A percentile compares a stretch with the other conserved stretches of the same genome.
phyloP scores from a whole-genome alignment of 2,888 invertebrate species.

The Cerastis leucographa region DNA sequence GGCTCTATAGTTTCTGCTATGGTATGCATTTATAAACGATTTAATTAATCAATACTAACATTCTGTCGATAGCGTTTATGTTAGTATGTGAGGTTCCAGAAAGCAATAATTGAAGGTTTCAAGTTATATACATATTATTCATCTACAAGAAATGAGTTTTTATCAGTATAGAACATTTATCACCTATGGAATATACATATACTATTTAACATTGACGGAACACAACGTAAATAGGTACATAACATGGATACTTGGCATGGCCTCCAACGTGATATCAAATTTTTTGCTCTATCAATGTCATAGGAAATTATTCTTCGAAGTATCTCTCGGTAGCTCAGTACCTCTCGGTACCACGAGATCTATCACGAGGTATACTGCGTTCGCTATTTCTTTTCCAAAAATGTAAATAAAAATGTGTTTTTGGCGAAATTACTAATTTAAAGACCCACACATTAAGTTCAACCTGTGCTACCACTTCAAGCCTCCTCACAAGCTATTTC shows the following conservation, averaged over 20 bases:
- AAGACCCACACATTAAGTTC: background rate
- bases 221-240: background rate
- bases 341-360: constrained; percentile 3
- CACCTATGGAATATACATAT: background rate
- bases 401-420: background rate
- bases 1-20: background rate
- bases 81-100: background rate
- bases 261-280: constrained; percentile 26
- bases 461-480: background rate
- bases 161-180: background rate
- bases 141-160: background rate
- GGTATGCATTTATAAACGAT: background rate
- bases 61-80: background rate
- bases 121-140: background rate
- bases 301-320: constrained; percentile 36
- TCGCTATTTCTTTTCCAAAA: background rate
- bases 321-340: constrained; percentile 10
- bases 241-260: constrained; percentile 9
- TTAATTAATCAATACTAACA: background rate
- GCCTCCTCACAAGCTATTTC: too few relatives aligned
- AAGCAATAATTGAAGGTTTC: background rate
- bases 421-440: background rate
- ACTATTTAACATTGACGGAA: background rate
- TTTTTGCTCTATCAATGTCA: constrained; percentile 36
- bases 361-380: background rate